Conservation (phyloP, 2,888 invertebrate species). For the Nesidiocoris tenuis region DNA sequence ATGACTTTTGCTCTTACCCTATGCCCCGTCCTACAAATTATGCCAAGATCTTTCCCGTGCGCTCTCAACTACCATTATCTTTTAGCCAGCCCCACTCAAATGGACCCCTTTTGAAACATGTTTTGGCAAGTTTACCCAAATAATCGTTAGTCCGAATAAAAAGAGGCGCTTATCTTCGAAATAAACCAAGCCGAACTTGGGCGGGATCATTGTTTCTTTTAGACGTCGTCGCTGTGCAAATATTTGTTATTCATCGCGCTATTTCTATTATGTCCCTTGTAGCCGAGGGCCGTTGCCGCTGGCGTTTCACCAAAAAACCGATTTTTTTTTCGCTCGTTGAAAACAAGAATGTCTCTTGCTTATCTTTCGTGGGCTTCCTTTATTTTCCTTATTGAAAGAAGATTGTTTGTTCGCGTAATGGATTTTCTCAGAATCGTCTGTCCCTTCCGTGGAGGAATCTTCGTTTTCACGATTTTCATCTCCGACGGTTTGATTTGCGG, state of each 20-base stretch:
- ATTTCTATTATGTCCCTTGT: slow-evolving; percentile 8
- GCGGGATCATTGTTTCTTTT: neutral
- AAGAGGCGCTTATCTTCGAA: neutral
- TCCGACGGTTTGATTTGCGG: neutral
- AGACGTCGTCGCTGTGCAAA: neutral
- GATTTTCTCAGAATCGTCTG: neutral
- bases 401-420: neutral
- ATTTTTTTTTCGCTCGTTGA: neutral
- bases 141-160: neutral
- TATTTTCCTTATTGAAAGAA: neutral
- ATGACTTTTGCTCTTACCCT: too few species aligned
- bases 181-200: neutral
- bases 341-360: neutral
- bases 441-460: neutral
- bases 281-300: neutral
- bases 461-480: neutral
- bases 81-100: too few species aligned
- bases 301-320: neutral
- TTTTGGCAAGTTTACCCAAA: neutral
- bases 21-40: too few species aligned
- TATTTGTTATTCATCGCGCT: slow-evolving; percentile 9
- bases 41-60: too few species aligned
- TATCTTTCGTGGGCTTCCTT: neutral
- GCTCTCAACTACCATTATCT: too few species aligned
- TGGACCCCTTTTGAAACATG: neutral